Conservation (phyloP, 2,113 vertebrate species). For the Egretta garzetta region DNA sequence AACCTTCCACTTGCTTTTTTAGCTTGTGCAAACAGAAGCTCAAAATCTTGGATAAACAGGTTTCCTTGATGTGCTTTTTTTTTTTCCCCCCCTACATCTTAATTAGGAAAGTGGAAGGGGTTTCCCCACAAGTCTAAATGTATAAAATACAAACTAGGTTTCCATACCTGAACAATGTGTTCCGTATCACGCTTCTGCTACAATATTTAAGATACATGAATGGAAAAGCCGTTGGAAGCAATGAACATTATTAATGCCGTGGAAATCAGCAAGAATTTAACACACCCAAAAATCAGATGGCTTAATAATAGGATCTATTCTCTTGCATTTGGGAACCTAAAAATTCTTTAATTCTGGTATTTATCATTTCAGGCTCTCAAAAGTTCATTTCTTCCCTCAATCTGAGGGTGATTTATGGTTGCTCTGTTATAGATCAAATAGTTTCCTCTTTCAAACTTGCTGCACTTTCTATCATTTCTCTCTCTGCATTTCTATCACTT, state of each 20-base stretch:
- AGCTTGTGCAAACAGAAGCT: not conserved
- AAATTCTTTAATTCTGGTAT: slow-evolving; percentile 35
- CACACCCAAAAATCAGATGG: not conserved
- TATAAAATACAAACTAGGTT: not conserved
- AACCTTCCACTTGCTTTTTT: not conserved
- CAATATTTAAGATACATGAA: not conserved
- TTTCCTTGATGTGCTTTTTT: not conserved
- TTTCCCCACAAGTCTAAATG: not conserved
- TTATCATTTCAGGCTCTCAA: slow-evolving; percentile 18
- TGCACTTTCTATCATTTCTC: slow-evolving; percentile 23
- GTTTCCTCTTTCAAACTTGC: slow-evolving; percentile 47
- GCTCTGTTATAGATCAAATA: not conserved
- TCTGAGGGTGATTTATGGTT: slow-evolving; percentile 54
- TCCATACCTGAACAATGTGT: not conserved
- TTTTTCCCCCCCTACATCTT: not conserved
- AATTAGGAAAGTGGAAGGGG: not conserved
- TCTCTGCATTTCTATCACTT: slow-evolving; percentile 34
- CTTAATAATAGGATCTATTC: not conserved
- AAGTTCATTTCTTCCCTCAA: slow-evolving; percentile 26
- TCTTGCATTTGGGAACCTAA: not conserved
- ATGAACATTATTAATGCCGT: not conserved
- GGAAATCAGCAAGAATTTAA: not conserved
- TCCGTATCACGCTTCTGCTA: not conserved
- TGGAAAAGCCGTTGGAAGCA: not conserved
- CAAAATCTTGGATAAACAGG: not conserved